A percentile compares a stretch with the other conserved stretches of the same genome.
phyloP scores from a whole-genome alignment of 2,113 vertebrate species.

The Zosterops borbonicus region DNA sequence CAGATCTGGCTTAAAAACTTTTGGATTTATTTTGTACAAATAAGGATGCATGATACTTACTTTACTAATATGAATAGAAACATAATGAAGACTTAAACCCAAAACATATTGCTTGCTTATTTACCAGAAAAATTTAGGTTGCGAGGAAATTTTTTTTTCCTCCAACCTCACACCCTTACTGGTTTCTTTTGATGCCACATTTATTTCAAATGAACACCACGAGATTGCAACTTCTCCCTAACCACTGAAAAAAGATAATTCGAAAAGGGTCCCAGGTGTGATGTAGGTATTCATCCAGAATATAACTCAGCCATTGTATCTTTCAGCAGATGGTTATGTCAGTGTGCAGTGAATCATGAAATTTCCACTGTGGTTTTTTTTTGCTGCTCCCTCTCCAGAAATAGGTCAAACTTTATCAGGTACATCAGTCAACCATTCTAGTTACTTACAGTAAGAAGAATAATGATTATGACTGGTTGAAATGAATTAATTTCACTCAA shows the following conservation, averaged over 20 bases:
- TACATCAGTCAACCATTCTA: neutral
- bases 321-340: constrained; percentile 47
- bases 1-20: neutral
- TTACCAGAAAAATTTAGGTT: neutral
- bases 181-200: neutral
- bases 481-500: constrained; percentile 5
- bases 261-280: neutral
- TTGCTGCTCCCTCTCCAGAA: neutral
- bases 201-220: neutral
- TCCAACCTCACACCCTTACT: neutral
- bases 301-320: neutral
- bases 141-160: neutral
- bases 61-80: neutral
- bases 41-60: neutral
- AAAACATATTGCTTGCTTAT: neutral
- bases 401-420: constrained; percentile 9
- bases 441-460: neutral
- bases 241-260: neutral
- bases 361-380: neutral
- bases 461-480: neutral
- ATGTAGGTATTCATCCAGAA: neutral
- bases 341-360: constrained; percentile 45
- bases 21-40: neutral
- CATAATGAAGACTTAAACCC: neutral
- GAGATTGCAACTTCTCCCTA: constrained; percentile 9